Evolutionary conservation across 2,113 vertebrate species (phyloP).

Genomic region (Noturus placidus): DNA sequence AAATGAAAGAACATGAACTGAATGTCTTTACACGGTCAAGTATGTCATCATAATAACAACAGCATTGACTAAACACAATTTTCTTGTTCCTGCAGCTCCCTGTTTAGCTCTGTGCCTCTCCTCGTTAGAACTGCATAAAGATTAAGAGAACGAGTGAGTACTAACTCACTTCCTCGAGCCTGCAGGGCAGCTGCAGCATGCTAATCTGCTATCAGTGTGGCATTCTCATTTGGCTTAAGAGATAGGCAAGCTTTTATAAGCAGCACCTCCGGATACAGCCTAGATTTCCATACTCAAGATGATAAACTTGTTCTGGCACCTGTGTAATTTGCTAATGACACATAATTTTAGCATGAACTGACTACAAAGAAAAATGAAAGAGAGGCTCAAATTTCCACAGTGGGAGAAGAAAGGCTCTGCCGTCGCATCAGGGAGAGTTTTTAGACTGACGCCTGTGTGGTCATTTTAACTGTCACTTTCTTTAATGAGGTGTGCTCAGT

Average conservation of each 20-base stretch:
- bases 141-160: constrained; percentile 89
- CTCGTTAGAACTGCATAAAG: constrained; percentile 92
- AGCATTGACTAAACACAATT: constrained; percentile 28
- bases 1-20: constrained; percentile 16
- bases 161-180: constrained; percentile 86
- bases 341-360: constrained; percentile 71
- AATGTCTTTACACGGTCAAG: constrained; percentile 18
- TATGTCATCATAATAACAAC: constrained; percentile 33
- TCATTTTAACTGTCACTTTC: constrained; percentile 64
- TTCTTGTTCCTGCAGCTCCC: constrained; percentile 81
- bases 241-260: constrained; percentile 75
- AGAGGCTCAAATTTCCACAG: constrained; percentile 54
- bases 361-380: constrained; percentile 50
- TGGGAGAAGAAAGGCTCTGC: constrained; percentile 48
- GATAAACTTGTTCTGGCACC: constrained; percentile 81
- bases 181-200: constrained; percentile 81
- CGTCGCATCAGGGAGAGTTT: constrained; percentile 56
- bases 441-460: constrained; percentile 56
- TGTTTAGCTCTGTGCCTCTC: constrained; percentile 82
- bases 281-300: constrained; percentile 76
- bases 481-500: constrained; percentile 75
- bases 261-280: constrained; percentile 79
- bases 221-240: constrained; percentile 82
- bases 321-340: constrained; percentile 83
- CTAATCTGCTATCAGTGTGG: constrained; percentile 94